Percentiles rank a stretch among this genome's conserved stretches.
Evolutionary conservation across 1,140 invertebrate genomes (phyloP).

Genomic region (Drosophila seguyi): DNA sequence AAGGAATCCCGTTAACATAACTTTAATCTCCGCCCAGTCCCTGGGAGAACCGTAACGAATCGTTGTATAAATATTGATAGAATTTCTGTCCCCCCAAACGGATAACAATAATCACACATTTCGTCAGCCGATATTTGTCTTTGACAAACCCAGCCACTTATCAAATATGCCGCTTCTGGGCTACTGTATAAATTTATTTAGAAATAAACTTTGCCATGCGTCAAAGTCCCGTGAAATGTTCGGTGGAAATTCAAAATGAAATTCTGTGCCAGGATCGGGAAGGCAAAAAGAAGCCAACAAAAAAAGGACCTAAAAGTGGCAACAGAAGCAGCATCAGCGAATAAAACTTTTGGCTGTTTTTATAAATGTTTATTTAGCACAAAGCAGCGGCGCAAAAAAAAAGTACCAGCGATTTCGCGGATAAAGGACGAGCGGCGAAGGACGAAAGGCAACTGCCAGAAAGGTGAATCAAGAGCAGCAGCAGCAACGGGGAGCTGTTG

Average conservation of each 20-base stretch:
- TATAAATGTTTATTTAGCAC: constrained; percentile 82
- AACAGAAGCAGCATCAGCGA: constrained; percentile 68
- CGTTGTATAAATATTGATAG: neutral
- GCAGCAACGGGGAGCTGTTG: constrained; percentile 52
- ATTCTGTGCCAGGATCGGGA: constrained; percentile 51
- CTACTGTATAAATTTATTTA: constrained; percentile 34
- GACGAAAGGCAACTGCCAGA: constrained; percentile 49
- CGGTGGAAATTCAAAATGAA: constrained; percentile 71
- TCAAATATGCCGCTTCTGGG: constrained; percentile 20
- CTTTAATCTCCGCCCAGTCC: neutral
- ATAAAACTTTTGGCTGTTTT: constrained; percentile 76
- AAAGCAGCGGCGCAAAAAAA: constrained; percentile 37
- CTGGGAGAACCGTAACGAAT: neutral
- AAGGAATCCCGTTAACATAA: neutral
- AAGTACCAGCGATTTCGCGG: constrained; percentile 26
- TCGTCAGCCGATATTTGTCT: neutral
- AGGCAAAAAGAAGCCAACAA: neutral
- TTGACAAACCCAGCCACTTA: constrained; percentile 19
- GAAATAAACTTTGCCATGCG: constrained; percentile 66
- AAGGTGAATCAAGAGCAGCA: constrained; percentile 66
- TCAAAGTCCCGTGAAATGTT: constrained; percentile 67
- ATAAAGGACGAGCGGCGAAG: constrained; percentile 16
- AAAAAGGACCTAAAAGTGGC: constrained; percentile 47
- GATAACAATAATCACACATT: constrained; percentile 26
- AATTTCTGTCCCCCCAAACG: too few relatives aligned